Evolutionary conservation across 2,888 invertebrate species (phyloP), one percentile per base, ranked within the genome.

Genomic region (Calameuta filiformis): DNA sequence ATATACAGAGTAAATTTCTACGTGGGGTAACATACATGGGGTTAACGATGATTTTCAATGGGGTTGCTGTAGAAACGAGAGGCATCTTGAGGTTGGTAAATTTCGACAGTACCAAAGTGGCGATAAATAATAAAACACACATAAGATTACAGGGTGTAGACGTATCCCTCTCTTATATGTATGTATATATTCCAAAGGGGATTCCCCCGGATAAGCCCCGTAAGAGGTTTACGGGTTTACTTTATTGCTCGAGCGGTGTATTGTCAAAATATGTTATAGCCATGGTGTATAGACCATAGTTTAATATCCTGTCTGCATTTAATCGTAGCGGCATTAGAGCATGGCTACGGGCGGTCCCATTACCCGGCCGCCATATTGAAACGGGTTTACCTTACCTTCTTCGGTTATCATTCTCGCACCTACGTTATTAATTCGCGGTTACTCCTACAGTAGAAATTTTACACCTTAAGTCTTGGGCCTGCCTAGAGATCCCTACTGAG

Each of bases 261-360:
- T 90, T 90, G 90, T 90, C 89, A 86, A 89, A 90, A 89, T 88
- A 87, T 84, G 85, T 87, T 88, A 87, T 83, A 85, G 78, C 81
- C 79, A 40, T 37, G 79, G 80, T 78, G 79, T 76, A 76, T 73
- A 68, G 81, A 79, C 80, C 87, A 83, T 85, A 85, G 87, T 90
- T 90, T 90, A 90, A 90, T 90, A 90, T 90, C 90, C 90, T 89
- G 90, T 90, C 89, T 88, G 87, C 88, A 85, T 89, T 90, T 90
- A 90, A 90, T 90, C 90, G 89, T 81, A 81, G 81, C 82, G 86
- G 89, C 86, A 89, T 89, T 88, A 90, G 87, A 86, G 84, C 80
- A 82, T 80, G 84, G 79, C 82, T 79, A 81, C 87, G 87, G 90
- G 89, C 85, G 89, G 90, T 89, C 90, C 89, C 85, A 89, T 89